These are phyloP conservation scores for Trachemys scripta DNA, from an alignment of 2,113 vertebrate species.

Conservation along the genomic window DNA sequence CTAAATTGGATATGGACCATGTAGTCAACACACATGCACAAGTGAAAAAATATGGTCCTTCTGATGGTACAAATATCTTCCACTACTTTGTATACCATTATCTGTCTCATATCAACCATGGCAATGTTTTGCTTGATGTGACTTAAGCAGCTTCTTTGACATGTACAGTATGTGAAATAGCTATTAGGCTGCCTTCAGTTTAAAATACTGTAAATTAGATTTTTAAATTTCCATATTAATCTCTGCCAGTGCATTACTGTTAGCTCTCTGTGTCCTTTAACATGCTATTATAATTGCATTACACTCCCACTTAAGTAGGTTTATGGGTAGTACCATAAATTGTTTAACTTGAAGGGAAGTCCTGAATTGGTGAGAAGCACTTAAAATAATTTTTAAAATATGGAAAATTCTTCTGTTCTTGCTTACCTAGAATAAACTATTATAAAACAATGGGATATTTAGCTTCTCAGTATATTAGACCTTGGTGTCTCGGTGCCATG, in stretches of 20 bases:
- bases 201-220: not conserved
- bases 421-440: not conserved
- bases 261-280: not conserved
- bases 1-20: not conserved
- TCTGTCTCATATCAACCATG: not conserved
- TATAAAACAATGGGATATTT: not conserved
- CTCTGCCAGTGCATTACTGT: not conserved
- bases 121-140: not conserved
- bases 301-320: not conserved
- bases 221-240: not conserved
- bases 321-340: not conserved
- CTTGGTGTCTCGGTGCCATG: not conserved
- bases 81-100: not conserved
- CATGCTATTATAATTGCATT: not conserved
- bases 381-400: not conserved
- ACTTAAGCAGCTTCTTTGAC: not conserved
- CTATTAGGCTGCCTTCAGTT: not conserved
- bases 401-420: not conserved
- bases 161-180: not conserved
- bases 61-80: not conserved
- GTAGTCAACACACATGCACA: not conserved
- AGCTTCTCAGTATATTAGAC: not conserved
- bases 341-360: not conserved
- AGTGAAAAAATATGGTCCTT: not conserved
- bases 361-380: not conserved